These are phyloP conservation scores for Taxidea taxus DNA, from an alignment of 2,113 vertebrate genomes.

Conservation along the genomic window DNA sequence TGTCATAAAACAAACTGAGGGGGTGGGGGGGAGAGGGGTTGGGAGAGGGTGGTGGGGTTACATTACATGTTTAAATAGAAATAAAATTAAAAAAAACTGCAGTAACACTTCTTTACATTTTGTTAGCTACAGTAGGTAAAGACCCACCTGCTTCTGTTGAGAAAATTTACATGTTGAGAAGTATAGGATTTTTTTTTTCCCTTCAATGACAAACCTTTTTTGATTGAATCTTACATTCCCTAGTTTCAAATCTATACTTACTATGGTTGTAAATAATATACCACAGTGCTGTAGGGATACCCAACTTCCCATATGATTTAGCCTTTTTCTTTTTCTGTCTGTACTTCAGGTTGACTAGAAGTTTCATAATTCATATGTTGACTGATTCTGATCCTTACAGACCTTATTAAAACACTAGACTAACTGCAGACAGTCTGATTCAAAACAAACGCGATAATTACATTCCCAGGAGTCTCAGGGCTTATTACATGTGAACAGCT, in stretches of 20 bases:
- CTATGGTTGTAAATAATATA: neutral
- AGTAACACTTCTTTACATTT: neutral
- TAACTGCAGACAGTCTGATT: constrained; percentile 41
- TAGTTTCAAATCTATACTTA: neutral
- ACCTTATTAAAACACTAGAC: constrained; percentile 62
- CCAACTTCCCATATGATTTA: neutral
- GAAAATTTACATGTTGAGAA: neutral
- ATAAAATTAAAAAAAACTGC: too few relatives aligned
- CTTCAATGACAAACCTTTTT: neutral
- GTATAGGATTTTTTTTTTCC: neutral
- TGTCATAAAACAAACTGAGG: too few relatives aligned
- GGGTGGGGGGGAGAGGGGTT: too few relatives aligned
- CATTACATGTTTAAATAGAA: too few relatives aligned
- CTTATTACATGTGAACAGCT: neutral
- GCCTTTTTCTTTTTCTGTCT: neutral
- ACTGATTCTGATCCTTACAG: constrained; percentile 59
- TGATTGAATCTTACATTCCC: neutral
- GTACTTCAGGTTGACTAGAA: constrained; percentile 9
- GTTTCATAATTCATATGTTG: constrained; percentile 50
- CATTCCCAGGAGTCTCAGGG: constrained; percentile 37
- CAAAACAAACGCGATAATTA: constrained; percentile 67
- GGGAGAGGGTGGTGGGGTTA: too few relatives aligned
- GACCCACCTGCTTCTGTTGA: neutral
- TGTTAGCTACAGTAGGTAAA: neutral
- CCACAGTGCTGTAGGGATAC: neutral